A percentile compares a stretch with the other conserved stretches of the same genome.
Evolutionary conservation across 37 sponge, comb jelly and placozoan species (phyloP).

Genomic region (Axinella damicornis): DNA sequence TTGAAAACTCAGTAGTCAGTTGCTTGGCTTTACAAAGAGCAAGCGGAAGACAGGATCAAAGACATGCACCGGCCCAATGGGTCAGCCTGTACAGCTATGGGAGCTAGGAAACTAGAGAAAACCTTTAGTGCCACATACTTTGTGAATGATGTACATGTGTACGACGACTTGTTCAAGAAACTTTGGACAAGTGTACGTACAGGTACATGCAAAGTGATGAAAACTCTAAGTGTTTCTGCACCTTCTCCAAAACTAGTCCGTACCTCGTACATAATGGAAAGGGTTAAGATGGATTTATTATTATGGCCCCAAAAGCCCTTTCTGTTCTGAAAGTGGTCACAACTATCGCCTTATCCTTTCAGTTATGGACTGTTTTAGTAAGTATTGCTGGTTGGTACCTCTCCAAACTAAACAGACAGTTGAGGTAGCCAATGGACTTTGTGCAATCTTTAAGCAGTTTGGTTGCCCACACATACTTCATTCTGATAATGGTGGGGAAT

Average conservation of each 20-base stretch:
- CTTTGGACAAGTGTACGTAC: no score
- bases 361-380: slow-evolving; percentile 9
- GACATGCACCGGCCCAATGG: no score
- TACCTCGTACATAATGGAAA: slow-evolving; percentile 20
- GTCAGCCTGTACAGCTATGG: not conserved
- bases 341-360: slow-evolving; percentile 2
- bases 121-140: no score
- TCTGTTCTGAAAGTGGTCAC: not conserved
- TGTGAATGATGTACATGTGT: no score
- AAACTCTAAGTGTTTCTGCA: not conserved
- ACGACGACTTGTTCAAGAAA: no score
- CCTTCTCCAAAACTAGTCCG: slow-evolving; percentile 12
- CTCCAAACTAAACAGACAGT: slow-evolving; percentile 21
- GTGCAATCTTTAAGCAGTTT: slow-evolving; percentile 4
- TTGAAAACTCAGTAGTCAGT: no score
- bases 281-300: slow-evolving; percentile 20
- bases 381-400: slow-evolving; percentile 30
- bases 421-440: no score
- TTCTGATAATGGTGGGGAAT: slow-evolving; percentile 35
- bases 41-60: no score
- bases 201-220: slow-evolving; percentile 21
- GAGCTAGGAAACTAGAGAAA: not conserved
- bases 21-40: no score
- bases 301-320: not conserved
- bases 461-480: slow-evolving; percentile 14